These are phyloP conservation scores for Acronicta alni DNA, from an alignment of 2,888 invertebrate species.

Conservation along the genomic window DNA sequence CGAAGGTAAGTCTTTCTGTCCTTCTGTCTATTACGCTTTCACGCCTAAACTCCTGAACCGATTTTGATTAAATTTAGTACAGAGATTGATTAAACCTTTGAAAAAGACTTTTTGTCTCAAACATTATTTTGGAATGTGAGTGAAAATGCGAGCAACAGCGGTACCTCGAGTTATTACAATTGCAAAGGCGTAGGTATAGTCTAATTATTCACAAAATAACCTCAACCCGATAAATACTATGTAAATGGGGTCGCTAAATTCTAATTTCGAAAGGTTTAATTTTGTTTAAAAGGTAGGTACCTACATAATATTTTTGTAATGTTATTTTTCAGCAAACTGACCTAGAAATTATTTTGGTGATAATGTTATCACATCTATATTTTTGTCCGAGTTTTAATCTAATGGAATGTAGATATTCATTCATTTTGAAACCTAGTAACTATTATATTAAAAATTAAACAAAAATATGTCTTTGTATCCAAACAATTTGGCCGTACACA, in stretches of 20 bases:
- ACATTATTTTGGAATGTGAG: too few relatives aligned
- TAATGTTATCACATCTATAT: slow-evolving; percentile 6
- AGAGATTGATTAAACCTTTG: too few relatives aligned
- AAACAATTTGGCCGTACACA: slow-evolving; percentile 43
- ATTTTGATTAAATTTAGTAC: too few relatives aligned
- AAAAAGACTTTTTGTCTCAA: too few relatives aligned
- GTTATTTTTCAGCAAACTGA: not conserved
- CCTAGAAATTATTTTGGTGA: slow-evolving; percentile 2
- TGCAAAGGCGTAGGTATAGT: slow-evolving; percentile 2
- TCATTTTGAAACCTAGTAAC: slow-evolving; percentile 17
- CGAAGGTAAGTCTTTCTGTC: too few relatives aligned
- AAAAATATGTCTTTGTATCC: slow-evolving; percentile 31
- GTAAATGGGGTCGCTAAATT: slow-evolving; percentile 16
- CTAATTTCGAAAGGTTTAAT: not conserved
- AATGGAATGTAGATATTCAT: slow-evolving; percentile 8
- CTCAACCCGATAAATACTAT: not conserved
- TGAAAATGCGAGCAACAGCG: too few relatives aligned
- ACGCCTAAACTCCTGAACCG: too few relatives aligned
- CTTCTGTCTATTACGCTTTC: too few relatives aligned
- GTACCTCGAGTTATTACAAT: too few relatives aligned
- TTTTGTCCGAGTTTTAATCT: not conserved
- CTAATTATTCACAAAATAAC: slow-evolving; percentile 7
- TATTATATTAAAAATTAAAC: slow-evolving; percentile 22
- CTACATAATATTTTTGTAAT: not conserved
- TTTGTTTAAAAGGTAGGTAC: not conserved